Base-by-base conservation (phyloP, 2,888 invertebrate species). In the Tipula lateralis region DNA sequence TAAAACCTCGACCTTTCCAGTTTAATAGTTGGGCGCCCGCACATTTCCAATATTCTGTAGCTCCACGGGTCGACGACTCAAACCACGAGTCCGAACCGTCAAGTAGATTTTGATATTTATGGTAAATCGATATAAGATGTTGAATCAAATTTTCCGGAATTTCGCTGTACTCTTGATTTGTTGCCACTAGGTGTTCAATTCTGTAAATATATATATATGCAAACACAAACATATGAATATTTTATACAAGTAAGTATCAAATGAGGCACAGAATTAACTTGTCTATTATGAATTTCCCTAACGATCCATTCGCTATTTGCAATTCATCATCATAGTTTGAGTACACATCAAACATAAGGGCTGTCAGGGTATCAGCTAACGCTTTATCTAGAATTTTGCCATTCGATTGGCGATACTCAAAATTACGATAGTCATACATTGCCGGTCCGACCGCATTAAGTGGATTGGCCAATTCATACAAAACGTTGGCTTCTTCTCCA, bases 1-100 rank as follows among this genome's bases (percentile, higher is more conserved):
- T 91, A 87, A 92, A 96, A 1, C 96, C 96, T 85, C 91, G 92
- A 84, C 93, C 92, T 87, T 94, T 95, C 96, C 96, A 97, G 87
- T 94, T 93, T 2, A 95, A 90, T 87, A 94, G 89, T 16, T 91
- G 89, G 87, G 95, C 93, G 0, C 96, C 96, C 9, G 94, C 93
- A 88, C 95, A 95, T 0, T 91, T 89, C 92, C 93, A 91, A 87
- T 93, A 94, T 86, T 94, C 92, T 0, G 91, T 88, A 44, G 93
- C 90, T 0, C 94, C 93, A 85, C 90, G 90, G 0, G 94, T 91
- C 0, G 96, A 95, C 83, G 95, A 92, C 80, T 94, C 91, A 90
- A 92, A 91, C 93, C 96, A 91, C 88, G 92, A 88, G 91, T 92
- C 92, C 86, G 94, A 90, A 84, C 94, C 92, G 89, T 95, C 92